Evolutionary conservation across 2,888 invertebrate species (phyloP).

Genomic region (Drosophila austrosaltans): DNA sequence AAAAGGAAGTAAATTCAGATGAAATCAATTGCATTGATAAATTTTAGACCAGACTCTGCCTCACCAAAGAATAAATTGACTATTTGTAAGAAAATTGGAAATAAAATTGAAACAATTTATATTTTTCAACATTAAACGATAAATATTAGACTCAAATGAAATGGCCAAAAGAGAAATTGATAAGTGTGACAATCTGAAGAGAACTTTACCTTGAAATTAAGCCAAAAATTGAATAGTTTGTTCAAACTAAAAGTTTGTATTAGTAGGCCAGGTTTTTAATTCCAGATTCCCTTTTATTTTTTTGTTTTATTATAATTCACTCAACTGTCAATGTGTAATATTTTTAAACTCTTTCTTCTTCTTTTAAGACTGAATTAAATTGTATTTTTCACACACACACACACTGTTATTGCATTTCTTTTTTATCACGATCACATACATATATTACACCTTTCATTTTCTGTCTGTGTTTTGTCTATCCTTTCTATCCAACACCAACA

Average conservation of each 20-base stretch:
- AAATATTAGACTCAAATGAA: background rate
- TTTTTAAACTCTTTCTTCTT: no score
- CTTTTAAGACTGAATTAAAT: no score
- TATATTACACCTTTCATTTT: background rate
- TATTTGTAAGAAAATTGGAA: background rate
- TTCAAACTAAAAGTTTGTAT: no score
- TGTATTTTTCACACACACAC: no score
- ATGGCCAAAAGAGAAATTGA: background rate
- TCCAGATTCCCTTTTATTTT: no score
- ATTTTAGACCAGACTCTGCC: slow-evolving; percentile 11
- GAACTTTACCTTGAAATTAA: no score
- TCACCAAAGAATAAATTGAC: slow-evolving; percentile 24
- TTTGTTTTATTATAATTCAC: no score
- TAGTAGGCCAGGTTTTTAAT: no score
- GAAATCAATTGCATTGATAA: slow-evolving; percentile 40
- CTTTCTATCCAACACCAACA: background rate
- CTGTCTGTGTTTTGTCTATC: background rate
- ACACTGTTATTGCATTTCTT: no score
- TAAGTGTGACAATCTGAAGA: background rate
- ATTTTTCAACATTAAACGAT: background rate
- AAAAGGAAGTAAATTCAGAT: background rate
- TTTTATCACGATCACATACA: background rate
- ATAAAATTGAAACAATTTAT: background rate
- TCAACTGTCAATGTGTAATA: no score
- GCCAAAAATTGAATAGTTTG: no score